These are phyloP conservation scores for Heterochromis multidens DNA, from an alignment of 2,113 vertebrate genomes.

Conservation along the genomic window DNA sequence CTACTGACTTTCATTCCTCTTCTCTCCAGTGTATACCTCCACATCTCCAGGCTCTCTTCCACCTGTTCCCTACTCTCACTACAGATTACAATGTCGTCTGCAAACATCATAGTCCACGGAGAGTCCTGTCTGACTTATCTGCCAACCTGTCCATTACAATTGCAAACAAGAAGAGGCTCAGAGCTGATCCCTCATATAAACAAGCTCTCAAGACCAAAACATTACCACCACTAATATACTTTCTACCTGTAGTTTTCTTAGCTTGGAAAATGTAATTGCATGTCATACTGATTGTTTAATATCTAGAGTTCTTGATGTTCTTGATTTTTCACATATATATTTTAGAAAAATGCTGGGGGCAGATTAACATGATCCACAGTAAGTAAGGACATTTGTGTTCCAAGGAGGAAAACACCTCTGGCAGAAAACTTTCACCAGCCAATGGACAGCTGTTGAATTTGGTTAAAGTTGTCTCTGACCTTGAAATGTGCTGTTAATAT, in stretches of 20 bases:
- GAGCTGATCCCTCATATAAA: too few species aligned
- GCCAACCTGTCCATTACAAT: too few species aligned
- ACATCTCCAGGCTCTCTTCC: background rate
- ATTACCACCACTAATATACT: too few species aligned
- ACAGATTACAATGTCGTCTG: background rate
- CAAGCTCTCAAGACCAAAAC: too few species aligned
- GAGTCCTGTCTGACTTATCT: too few species aligned
- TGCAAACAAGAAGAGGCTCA: too few species aligned
- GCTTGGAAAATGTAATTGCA: too few species aligned
- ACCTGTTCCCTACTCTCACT: too few species aligned
- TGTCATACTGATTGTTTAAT: too few species aligned
- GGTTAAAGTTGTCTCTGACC: background rate
- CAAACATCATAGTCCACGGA: background rate
- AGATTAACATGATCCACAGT: background rate
- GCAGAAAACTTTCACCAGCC: background rate
- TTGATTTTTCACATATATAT: background rate
- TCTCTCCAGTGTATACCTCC: background rate
- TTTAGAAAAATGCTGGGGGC: background rate
- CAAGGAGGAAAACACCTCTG: background rate
- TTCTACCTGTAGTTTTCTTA: too few species aligned
- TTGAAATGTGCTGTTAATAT: background rate
- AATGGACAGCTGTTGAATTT: background rate
- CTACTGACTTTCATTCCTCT: background rate
- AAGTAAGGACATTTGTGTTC: background rate
- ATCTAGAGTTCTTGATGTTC: too few species aligned